A percentile compares a stretch with the other conserved stretches of the same genome.
These are phyloP conservation scores for Digitonthophagus gazella DNA, from an alignment of 2,888 invertebrate genomes.

Conservation along the genomic window DNA sequence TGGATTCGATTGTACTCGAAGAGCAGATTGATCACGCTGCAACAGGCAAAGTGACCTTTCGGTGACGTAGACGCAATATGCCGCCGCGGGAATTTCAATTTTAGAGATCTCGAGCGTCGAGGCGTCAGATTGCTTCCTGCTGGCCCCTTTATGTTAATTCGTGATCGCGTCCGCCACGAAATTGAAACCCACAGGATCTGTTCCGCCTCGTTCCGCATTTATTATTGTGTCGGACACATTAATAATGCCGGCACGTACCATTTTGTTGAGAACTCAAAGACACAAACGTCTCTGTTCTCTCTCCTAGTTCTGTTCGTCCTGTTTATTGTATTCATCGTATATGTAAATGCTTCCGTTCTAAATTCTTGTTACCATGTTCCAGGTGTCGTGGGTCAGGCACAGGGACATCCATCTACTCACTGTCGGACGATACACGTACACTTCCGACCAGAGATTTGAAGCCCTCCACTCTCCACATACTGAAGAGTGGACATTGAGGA, in stretches of 20 bases:
- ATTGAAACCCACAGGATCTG: not conserved
- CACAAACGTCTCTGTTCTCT: not conserved
- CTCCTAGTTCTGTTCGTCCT: not conserved
- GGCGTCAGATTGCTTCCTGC: not conserved
- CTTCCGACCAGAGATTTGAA: slow-evolving; percentile 81
- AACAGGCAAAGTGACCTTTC: not conserved
- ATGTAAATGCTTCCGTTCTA: not conserved
- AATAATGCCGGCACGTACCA: not conserved
- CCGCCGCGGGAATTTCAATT: not conserved
- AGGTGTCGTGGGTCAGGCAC: slow-evolving; percentile 79
- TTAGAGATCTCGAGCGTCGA: not conserved
- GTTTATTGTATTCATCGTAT: not conserved
- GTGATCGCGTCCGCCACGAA: not conserved
- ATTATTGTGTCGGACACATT: not conserved
- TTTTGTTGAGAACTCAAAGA: not conserved
- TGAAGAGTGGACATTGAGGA: slow-evolving; percentile 82
- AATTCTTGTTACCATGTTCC: slow-evolving; percentile 30
- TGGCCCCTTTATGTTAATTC: not conserved
- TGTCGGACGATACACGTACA: slow-evolving; percentile 75
- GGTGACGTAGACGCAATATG: not conserved
- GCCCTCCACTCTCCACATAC: slow-evolving; percentile 83
- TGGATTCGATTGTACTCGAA: not conserved
- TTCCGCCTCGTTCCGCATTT: not conserved
- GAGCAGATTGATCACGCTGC: not conserved
- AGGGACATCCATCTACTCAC: slow-evolving; percentile 73